Percentiles rank a stretch among this genome's conserved stretches.
Conservation (phyloP, 2,888 invertebrate species). For the Rotaria socialis region DNA sequence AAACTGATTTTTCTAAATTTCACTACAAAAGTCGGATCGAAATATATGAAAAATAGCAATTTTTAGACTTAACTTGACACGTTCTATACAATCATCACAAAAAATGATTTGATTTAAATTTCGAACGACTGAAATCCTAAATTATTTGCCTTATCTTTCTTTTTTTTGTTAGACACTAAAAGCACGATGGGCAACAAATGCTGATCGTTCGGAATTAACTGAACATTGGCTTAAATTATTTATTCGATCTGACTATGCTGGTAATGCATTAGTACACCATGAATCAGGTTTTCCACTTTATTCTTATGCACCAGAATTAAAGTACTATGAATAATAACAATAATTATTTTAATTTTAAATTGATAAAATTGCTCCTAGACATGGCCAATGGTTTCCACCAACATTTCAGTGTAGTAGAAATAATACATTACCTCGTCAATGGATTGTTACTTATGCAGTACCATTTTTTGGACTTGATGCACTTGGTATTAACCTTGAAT, state of each 20-base stretch:
- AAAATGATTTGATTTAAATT: too few relatives aligned
- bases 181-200: slow-evolving; percentile 88
- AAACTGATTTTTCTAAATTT: too few relatives aligned
- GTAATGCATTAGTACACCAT: slow-evolving; percentile 62
- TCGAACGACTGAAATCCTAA: too few relatives aligned
- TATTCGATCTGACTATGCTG: slow-evolving; percentile 78
- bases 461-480: slow-evolving; percentile 70
- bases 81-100: too few relatives aligned
- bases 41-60: too few relatives aligned
- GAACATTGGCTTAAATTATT: slow-evolving; percentile 84
- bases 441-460: slow-evolving; percentile 48
- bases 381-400: slow-evolving; percentile 48
- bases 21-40: too few relatives aligned
- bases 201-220: slow-evolving; percentile 72
- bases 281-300: slow-evolving; percentile 47
- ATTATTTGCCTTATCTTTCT: too few relatives aligned
- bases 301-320: slow-evolving; percentile 48
- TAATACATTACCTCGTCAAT: slow-evolving; percentile 41
- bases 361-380: slow-evolving; percentile 32
- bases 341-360: neutral
- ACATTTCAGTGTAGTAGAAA: slow-evolving; percentile 47
- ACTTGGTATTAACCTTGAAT: slow-evolving; percentile 79
- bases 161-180: slow-evolving; percentile 66
- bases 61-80: too few relatives aligned
- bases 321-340: slow-evolving; percentile 47